Base-by-base conservation (phyloP, 2,888 invertebrate species). In the Zeuzera pyrina region DNA sequence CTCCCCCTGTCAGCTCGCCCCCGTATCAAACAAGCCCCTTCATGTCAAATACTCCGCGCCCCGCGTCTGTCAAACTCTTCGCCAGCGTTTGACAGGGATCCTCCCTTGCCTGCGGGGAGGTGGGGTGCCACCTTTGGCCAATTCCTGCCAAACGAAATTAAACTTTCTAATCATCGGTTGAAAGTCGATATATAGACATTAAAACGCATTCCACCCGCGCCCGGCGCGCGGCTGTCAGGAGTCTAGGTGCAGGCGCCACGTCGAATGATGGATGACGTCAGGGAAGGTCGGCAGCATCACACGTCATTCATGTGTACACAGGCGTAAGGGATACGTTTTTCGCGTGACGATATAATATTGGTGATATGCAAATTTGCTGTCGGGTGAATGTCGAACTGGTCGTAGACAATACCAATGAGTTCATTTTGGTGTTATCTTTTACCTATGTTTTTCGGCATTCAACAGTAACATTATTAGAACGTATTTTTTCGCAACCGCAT, bases 61-160 rank as follows among this genome's bases (percentile, higher is more conserved):
- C 81, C 78, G 78, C 79, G 81, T 77, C 83, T 81, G 81, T 83
- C 83, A 83, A 83, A 83, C 81, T 81, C 79, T 83, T 79, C 81
- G 78, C 72, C 74, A 78, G 72, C 73, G 77, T 81, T 83, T 83
- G 81, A 81, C 81, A 81, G 77, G 79, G 79, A 78, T 76, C 81
- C 81, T 77, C 81, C 83, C 81, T 70, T 57, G 57, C 70, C 52
- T 57, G 73, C 68, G 72, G 73, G 73, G 74, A 62, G 77, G 72
- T 64, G 66, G 69, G 66, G 63, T 58, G 65, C 77, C 79, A 78
- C 78, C 76, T 73, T 66, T 54, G 48, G 39, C 36, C 31, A 15
- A 15, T 14, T 4, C 3, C 4, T 10, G 8, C 12, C 33, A 45
- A 21, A 11, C 26, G 1, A 61, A 54, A 53, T 33, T 27, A 12